A percentile compares a stretch with the other conserved stretches of the same genome.
Evolutionary conservation across 2,888 invertebrate species (phyloP).

Genomic region (Caenorhabditis zanzibari): DNA sequence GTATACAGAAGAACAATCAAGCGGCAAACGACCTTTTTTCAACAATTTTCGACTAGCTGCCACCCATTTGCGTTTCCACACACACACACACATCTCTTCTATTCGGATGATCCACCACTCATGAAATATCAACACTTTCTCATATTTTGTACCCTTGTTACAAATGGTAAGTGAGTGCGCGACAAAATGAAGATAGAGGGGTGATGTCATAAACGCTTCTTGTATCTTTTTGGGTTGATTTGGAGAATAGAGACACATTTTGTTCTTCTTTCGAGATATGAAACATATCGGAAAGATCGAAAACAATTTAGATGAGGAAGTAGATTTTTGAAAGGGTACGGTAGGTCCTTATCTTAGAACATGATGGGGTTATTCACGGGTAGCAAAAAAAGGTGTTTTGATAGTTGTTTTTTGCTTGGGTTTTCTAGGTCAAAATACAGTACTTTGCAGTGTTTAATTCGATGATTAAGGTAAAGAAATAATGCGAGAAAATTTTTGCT

Average conservation of each 20-base stretch:
- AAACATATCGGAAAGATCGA: neutral
- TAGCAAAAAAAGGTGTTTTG: no score
- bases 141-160: constrained; percentile 53
- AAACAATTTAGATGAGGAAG: neutral
- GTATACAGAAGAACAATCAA: constrained; percentile 55
- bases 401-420: no score
- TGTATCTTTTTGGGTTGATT: constrained; percentile 1
- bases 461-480: no score
- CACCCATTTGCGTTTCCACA: constrained; percentile 27
- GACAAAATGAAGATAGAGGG: neutral
- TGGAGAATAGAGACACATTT: neutral
- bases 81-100: constrained; percentile 1
- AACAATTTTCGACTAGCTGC: constrained; percentile 61
- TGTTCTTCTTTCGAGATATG: constrained; percentile 10
- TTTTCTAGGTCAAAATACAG: no score
- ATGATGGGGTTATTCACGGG: no score
- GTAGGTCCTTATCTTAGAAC: no score
- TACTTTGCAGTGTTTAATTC: no score
- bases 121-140: constrained; percentile 55
- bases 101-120: constrained; percentile 54
- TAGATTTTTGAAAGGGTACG: neutral
- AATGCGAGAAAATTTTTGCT: no score
- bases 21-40: constrained; percentile 65
- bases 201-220: constrained; percentile 16
- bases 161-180: constrained; percentile 48